Base-by-base conservation (phyloP, 2,888 invertebrate species). In the Dorcus hopei region DNA sequence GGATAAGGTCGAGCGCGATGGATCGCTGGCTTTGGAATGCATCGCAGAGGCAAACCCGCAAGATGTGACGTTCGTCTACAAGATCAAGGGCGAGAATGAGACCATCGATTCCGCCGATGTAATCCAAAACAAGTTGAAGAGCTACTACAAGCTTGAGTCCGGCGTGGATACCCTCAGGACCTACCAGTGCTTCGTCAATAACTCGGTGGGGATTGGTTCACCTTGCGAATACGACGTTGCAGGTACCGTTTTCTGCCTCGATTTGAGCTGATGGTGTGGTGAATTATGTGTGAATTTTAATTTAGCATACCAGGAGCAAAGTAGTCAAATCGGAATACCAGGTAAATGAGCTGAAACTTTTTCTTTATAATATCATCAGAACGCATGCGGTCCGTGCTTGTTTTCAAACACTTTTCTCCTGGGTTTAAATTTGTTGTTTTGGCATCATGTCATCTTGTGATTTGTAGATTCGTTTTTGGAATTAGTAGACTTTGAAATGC, bases 121-220 rank as follows among this genome's bases (percentile, higher is more conserved):
- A 54, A 74, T 78, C 43, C 80, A 80, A 57, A 79, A 81, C 54
- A 81, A 81, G 3, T 76, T 83, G 48, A 81, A 81, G 65, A 85
- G 85, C 69, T 85, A 83, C 76, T 83, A 94, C 61, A 80, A 83
- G 38, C 79, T 89, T 61, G 86, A 87, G 68, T 80, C 83, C 6
- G 80, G 81, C 53, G 80, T 83, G 41, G 86, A 86, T 69, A 85
- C 85, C 68, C 82, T 83, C 67, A 83, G 93, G 58, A 93, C 91
- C 3, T 95, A 95, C 77, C 83, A 89, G 57, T 95, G 95, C 77
- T 83, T 85, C 68, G 93, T 91, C 23, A 93, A 90, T 77, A 95
- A 95, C 80, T 83, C 87, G 3, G 90, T 93, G 9, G 95, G 94
- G 53, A 64, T 65, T 16, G 75, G 87, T 14, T 71, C 82, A 45